phyloP scores from a whole-genome alignment of 2,113 vertebrate species.

The Arenaria interpres region DNA sequence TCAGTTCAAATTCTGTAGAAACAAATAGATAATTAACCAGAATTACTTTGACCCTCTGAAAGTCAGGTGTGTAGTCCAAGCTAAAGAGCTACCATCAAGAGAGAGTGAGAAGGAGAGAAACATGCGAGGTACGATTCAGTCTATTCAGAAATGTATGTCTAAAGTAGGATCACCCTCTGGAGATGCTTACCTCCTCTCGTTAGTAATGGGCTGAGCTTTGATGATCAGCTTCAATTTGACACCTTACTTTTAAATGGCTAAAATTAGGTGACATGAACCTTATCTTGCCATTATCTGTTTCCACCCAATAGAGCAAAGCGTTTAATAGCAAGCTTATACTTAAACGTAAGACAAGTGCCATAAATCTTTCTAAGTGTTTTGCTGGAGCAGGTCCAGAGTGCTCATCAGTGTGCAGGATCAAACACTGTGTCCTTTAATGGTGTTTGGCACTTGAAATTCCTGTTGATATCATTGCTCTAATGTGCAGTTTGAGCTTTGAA shows the following conservation, averaged over 20 bases:
- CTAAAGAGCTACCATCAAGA: neutral
- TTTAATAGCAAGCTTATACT: neutral
- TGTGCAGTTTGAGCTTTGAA: neutral
- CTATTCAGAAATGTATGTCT: neutral
- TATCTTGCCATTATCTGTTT: neutral
- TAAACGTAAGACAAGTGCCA: neutral
- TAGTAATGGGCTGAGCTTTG: neutral
- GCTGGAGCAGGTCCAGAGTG: neutral
- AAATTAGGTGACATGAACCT: neutral
- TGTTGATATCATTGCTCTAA: neutral
- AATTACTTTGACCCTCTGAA: neutral
- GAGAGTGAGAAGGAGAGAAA: neutral
- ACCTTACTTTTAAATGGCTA: neutral
- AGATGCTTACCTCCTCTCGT: neutral
- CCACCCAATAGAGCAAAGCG: neutral
- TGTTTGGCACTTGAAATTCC: neutral
- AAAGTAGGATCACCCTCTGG: neutral
- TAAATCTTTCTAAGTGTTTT: neutral
- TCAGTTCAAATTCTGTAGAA: neutral
- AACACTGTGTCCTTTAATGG: neutral
- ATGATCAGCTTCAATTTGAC: neutral
- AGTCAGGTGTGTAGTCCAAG: neutral
- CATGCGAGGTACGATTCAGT: neutral
- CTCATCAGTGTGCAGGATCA: neutral
- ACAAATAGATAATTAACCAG: neutral